A percentile compares a stretch with the other conserved stretches of the same genome.
These are phyloP conservation scores for Agelas oroides DNA, from an alignment of 37 sponge, comb jelly and placozoan genomes.

Conservation along the genomic window DNA sequence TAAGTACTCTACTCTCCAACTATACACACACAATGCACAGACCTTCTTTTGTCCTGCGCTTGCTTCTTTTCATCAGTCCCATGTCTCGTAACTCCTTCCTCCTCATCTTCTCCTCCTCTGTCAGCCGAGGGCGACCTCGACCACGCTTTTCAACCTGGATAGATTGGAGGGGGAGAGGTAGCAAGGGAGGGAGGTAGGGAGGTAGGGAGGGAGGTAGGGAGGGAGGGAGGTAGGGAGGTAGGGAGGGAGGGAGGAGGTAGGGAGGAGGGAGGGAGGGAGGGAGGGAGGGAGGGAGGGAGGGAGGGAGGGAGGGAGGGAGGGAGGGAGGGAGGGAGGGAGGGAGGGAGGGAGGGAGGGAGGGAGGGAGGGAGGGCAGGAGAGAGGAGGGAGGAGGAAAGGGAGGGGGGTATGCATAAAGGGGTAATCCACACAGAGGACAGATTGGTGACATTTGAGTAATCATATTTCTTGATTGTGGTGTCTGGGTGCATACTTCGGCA, in stretches of 20 bases:
- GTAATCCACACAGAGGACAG: too few species aligned
- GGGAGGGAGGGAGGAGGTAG: background rate
- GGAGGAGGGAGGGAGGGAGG: background rate
- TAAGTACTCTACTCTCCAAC: background rate
- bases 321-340: background rate
- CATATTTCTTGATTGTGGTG: too few species aligned
- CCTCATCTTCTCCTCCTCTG: conserved; percentile 78
- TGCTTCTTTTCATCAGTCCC: conserved; percentile 75
- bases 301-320: background rate
- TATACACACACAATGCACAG: too few species aligned
- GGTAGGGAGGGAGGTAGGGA: background rate
- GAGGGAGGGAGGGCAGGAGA: too few species aligned
- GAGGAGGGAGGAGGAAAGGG: too few species aligned
- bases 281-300: background rate
- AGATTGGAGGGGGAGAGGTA: background rate
- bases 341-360: background rate
- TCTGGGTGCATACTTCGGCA: too few species aligned
- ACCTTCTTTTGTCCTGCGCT: conserved; percentile 80
- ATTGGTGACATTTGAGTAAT: too few species aligned
- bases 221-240: background rate
- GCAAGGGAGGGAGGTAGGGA: background rate
- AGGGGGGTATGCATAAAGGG: too few species aligned
- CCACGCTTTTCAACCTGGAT: conserved; percentile 34
- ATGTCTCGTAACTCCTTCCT: conserved; percentile 77
- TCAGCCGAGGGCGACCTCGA: conserved; percentile 73